Conservation (phyloP, 2,113 vertebrate species). For the Recurvirostra avosetta region DNA sequence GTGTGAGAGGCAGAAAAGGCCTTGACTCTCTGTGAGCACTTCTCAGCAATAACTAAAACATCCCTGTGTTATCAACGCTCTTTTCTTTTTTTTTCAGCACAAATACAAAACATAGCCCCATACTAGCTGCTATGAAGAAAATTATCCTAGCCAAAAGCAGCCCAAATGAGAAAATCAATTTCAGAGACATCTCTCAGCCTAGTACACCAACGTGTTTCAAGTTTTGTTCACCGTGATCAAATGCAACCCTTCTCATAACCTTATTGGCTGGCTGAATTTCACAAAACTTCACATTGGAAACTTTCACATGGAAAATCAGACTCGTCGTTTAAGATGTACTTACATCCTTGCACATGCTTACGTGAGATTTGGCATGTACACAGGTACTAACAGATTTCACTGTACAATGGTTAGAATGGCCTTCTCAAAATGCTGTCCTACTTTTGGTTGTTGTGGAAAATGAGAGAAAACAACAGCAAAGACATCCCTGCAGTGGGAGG, state of each 20-base stretch:
- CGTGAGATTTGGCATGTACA: neutral
- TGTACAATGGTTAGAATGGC: neutral
- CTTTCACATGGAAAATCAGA: neutral
- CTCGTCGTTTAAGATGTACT: neutral
- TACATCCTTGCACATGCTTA: neutral
- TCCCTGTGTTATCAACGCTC: neutral
- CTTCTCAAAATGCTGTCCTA: neutral
- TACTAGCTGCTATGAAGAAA: neutral
- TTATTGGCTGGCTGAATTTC: neutral
- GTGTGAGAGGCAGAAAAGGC: neutral
- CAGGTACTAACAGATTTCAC: neutral
- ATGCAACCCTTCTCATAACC: neutral
- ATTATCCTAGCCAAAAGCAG: neutral
- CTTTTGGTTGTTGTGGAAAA: neutral
- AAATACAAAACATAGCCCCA: neutral
- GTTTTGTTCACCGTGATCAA: neutral
- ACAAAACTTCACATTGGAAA: neutral
- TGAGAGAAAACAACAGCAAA: neutral
- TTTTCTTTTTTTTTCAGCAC: neutral
- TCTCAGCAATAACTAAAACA: neutral
- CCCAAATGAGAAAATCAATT: neutral
- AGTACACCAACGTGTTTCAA: neutral
- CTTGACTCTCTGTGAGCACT: neutral
- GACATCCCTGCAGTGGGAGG: neutral
- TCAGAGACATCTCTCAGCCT: neutral